These are phyloP conservation scores for Luehdorfia chinensis DNA, from an alignment of 1,140 invertebrate genomes.

Conservation along the genomic window DNA sequence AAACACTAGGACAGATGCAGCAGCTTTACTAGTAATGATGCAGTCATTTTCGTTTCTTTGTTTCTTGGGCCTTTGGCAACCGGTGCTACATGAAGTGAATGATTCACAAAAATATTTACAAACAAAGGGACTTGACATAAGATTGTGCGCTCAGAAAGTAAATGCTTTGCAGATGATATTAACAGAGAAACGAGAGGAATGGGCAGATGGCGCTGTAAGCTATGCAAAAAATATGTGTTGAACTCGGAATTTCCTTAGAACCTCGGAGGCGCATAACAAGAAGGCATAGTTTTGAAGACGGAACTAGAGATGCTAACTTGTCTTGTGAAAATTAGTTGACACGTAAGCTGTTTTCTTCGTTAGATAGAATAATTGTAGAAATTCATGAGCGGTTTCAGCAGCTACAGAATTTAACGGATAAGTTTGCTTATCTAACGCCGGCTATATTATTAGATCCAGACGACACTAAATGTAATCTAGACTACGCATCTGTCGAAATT, in stretches of 20 bases:
- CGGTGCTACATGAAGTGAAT: slow-evolving; percentile 4
- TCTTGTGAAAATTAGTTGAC: slow-evolving; percentile 13
- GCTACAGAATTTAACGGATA: too few species aligned
- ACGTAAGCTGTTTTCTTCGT: slow-evolving; percentile 14
- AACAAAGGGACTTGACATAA: neutral
- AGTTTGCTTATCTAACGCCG: slow-evolving; percentile 11
- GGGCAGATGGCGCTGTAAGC: neutral
- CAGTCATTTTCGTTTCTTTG: slow-evolving; percentile 4
- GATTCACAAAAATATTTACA: slow-evolving; percentile 9
- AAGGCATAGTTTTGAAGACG: too few species aligned
- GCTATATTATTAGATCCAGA: slow-evolving; percentile 17
- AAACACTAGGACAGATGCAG: slow-evolving; percentile 5
- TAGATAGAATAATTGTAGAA: slow-evolving; percentile 15
- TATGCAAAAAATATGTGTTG: too few species aligned
- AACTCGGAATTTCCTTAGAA: too few species aligned
- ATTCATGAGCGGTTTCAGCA: neutral
- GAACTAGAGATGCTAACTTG: slow-evolving; percentile 2
- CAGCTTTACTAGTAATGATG: neutral
- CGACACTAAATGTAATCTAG: neutral
- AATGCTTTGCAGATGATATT: neutral
- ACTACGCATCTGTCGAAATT: too few species aligned
- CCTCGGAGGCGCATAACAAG: too few species aligned
- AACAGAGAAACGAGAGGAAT: neutral
- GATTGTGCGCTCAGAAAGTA: neutral
- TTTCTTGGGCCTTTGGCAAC: slow-evolving; percentile 3